These are phyloP conservation scores for Triplophysa tibetana DNA, from an alignment of 2,113 vertebrate genomes.

Conservation along the genomic window DNA sequence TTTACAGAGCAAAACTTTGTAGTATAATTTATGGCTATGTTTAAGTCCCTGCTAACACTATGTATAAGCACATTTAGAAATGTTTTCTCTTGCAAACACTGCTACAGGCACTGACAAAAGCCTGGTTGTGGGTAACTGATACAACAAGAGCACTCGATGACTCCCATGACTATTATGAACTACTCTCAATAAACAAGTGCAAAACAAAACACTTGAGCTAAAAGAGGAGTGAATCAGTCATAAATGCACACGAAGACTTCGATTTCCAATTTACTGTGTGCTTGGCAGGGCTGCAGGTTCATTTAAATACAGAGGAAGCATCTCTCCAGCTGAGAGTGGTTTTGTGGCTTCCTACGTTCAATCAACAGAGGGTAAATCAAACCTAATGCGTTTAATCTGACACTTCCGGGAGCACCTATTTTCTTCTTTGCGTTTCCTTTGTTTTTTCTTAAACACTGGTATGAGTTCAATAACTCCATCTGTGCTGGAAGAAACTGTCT, in stretches of 20 bases:
- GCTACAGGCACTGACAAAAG: background rate
- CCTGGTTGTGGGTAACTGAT: background rate
- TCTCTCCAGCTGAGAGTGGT: background rate
- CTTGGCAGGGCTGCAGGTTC: background rate
- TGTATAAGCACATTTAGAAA: background rate
- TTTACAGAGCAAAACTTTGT: too few species aligned
- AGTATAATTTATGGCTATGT: too few species aligned
- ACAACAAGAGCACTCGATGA: background rate
- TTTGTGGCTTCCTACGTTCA: constrained; percentile 15
- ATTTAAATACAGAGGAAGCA: constrained; percentile 33
- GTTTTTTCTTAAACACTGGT: background rate
- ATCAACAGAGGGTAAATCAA: constrained; percentile 16
- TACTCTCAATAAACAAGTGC: background rate
- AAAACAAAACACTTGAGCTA: constrained; percentile 19
- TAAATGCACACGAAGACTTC: background rate
- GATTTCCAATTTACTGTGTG: background rate
- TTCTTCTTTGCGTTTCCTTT: constrained; percentile 2
- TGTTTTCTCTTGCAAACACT: background rate
- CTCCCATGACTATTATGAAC: background rate
- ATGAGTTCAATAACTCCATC: background rate
- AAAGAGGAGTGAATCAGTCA: constrained; percentile 10
- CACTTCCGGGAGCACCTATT: background rate
- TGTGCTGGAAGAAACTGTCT: too few species aligned
- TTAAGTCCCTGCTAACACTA: too few species aligned
- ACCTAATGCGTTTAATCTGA: constrained; percentile 24